Conservation (phyloP, 2,113 vertebrate genomes). For the Lanius collurio region DNA sequence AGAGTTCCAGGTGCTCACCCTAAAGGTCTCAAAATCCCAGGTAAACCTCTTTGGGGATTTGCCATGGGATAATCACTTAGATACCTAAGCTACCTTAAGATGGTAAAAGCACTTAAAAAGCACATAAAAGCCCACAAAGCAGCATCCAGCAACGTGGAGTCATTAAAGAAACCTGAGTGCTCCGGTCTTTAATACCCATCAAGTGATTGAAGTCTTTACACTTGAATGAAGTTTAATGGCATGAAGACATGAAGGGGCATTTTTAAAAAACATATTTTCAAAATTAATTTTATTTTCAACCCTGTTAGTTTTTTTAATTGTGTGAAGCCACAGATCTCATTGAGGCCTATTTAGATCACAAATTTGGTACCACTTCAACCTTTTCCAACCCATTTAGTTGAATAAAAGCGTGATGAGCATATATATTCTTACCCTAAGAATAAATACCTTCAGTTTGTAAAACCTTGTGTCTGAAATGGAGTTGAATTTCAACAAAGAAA, state of each 20-base stretch:
- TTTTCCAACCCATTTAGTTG: background rate
- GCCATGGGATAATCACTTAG: background rate
- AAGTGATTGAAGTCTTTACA: background rate
- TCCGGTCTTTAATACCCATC: background rate
- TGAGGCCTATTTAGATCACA: background rate
- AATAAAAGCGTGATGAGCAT: background rate
- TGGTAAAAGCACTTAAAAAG: slow-evolving; percentile 17
- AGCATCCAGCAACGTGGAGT: background rate
- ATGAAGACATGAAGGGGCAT: background rate
- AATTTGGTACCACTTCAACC: background rate
- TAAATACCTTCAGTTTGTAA: background rate
- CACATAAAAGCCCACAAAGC: background rate
- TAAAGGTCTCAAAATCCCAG: slow-evolving; percentile 1
- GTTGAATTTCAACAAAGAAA: background rate
- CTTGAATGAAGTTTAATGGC: background rate
- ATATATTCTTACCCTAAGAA: background rate
- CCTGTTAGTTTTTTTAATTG: background rate
- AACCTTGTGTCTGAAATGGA: background rate
- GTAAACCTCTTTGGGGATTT: slow-evolving; percentile 8
- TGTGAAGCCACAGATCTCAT: background rate
- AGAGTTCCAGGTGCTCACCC: background rate
- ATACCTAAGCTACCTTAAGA: slow-evolving; percentile 4
- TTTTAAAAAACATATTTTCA: background rate
- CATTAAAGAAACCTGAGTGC: background rate
- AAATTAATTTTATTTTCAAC: background rate